Evolutionary conservation across 2,888 invertebrate genomes (phyloP).

Genomic region (Hypolimnas misippus): DNA sequence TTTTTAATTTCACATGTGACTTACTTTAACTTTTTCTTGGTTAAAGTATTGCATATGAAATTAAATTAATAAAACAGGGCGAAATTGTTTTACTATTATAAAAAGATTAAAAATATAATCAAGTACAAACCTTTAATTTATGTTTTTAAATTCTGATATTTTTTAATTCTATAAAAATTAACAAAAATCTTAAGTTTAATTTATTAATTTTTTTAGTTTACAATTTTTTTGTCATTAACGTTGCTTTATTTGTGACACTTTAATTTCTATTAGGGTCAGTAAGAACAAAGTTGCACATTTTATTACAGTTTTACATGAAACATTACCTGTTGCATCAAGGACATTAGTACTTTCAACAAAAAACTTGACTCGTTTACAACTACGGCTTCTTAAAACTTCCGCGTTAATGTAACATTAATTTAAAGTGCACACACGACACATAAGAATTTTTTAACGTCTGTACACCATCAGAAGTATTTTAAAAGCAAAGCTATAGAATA

Average conservation of each 20-base stretch:
- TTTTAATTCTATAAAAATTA: too few species aligned
- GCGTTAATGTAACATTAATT: conserved; percentile 32
- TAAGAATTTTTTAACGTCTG: background rate
- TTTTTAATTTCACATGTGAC: conserved; percentile 18
- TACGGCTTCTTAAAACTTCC: conserved; percentile 42
- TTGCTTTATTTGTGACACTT: conserved; percentile 1
- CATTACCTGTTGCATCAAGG: conserved; percentile 37
- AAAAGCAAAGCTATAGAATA: background rate
- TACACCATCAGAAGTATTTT: conserved; percentile 2
- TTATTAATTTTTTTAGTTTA: too few species aligned
- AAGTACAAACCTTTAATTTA: too few species aligned
- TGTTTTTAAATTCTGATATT: too few species aligned
- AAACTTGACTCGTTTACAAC: conserved; percentile 32
- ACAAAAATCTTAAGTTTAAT: too few species aligned
- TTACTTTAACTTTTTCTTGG: conserved; percentile 19
- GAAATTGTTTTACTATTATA: too few species aligned
- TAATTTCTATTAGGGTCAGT: conserved; percentile 12
- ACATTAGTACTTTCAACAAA: conserved; percentile 38
- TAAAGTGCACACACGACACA: conserved; percentile 16
- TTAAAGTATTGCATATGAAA: too few species aligned
- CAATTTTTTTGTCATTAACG: background rate
- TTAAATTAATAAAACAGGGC: too few species aligned
- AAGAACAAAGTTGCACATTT: conserved; percentile 12
- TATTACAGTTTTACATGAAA: conserved; percentile 25
- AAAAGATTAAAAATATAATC: too few species aligned